These are phyloP conservation scores for Misgurnus mizolepis DNA, from an alignment of 2,113 vertebrate genomes.

Conservation along the genomic window DNA sequence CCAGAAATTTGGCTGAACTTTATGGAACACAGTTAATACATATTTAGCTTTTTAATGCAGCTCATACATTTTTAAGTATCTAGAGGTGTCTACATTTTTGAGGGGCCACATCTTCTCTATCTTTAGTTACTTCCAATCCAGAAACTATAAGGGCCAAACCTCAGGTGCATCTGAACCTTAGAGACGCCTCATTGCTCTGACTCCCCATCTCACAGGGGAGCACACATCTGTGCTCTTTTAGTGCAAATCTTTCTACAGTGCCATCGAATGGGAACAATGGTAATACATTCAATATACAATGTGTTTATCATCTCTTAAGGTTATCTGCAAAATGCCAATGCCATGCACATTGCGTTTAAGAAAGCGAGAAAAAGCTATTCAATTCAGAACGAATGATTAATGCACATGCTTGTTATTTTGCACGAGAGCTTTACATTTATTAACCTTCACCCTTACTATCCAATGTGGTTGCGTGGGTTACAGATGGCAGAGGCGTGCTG, in stretches of 20 bases:
- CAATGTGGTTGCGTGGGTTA: conserved; percentile 60
- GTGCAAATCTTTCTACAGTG: conserved; percentile 6
- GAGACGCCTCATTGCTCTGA: conserved; percentile 14
- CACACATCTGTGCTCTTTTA: conserved; percentile 25
- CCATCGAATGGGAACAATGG: conserved; percentile 19
- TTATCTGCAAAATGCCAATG: conserved; percentile 3
- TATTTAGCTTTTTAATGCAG: too few relatives aligned
- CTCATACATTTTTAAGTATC: too few relatives aligned
- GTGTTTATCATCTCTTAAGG: conserved; percentile 18
- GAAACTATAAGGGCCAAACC: background rate
- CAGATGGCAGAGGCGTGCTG: conserved; percentile 64
- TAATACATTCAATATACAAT: conserved; percentile 9
- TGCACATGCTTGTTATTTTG: conserved; percentile 60
- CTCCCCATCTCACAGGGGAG: conserved; percentile 8
- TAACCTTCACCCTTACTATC: conserved; percentile 59
- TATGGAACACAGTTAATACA: too few relatives aligned
- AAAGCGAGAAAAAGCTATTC: conserved; percentile 52
- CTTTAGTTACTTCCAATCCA: background rate
- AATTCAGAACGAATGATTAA: conserved; percentile 68
- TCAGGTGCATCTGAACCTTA: background rate
- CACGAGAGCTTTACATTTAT: conserved; percentile 62
- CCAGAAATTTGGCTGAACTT: too few relatives aligned
- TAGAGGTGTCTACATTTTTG: background rate
- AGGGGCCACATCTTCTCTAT: background rate
- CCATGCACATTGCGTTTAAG: background rate